A percentile compares a stretch with the other conserved stretches of the same genome.
Conservation (phyloP, 2,797 vertebrate species). For the Myioborus miniatus region DNA sequence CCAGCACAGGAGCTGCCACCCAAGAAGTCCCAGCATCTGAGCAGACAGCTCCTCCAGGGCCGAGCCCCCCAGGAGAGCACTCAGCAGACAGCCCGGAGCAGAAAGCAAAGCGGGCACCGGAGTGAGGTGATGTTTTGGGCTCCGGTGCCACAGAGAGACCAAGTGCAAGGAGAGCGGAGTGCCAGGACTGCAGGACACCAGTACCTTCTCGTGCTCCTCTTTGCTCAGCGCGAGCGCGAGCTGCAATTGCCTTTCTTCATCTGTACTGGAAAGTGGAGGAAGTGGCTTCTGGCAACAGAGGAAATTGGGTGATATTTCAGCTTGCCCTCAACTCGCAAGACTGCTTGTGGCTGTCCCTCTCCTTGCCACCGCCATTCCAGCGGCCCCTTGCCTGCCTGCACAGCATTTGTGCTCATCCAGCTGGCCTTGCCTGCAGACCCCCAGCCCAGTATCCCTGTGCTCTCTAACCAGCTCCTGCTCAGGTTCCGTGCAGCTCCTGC, state of each 20-base stretch:
- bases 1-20: constrained; percentile 33
- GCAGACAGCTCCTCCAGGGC: neutral
- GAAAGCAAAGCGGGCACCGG: neutral
- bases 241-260: constrained; percentile 93
- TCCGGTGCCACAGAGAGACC: neutral
- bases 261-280: constrained; percentile 82
- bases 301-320: constrained; percentile 65
- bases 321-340: neutral
- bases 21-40: neutral
- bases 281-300: constrained; percentile 77
- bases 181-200: constrained; percentile 62
- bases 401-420: neutral
- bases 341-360: neutral
- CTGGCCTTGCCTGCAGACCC: neutral
- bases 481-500: neutral
- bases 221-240: constrained; percentile 91
- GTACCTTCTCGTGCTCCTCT: constrained; percentile 95
- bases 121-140: neutral
- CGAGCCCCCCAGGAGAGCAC: neutral
- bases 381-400: neutral
- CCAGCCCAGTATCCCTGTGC: neutral
- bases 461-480: neutral
- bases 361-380: neutral
- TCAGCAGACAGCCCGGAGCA: constrained; percentile 15
- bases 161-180: constrained; percentile 36